Conservation (phyloP, 2,113 vertebrate genomes). For the Pagrus major region DNA sequence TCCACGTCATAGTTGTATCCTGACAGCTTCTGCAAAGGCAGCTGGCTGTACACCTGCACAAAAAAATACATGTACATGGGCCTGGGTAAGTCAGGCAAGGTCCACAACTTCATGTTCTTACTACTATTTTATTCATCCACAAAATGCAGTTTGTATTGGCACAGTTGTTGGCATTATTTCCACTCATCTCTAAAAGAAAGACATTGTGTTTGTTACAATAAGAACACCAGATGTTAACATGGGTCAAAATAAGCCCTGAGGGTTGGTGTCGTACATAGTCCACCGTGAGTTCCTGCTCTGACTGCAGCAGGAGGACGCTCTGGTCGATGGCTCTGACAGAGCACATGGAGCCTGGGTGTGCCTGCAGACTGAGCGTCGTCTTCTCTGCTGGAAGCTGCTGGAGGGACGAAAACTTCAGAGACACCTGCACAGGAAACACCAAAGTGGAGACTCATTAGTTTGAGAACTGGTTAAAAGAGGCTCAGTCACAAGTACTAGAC, state of each 20-base stretch:
- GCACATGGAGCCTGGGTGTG: conserved; percentile 87
- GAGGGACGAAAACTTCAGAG: conserved; percentile 83
- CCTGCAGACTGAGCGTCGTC: conserved; percentile 81
- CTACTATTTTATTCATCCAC: too few species aligned
- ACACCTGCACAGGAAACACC: conserved; percentile 81
- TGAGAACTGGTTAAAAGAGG: background rate
- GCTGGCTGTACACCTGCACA: conserved; percentile 81
- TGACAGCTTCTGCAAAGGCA: conserved; percentile 80
- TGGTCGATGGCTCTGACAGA: conserved; percentile 88
- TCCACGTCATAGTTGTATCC: conserved; percentile 73
- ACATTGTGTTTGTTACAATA: background rate
- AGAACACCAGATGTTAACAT: background rate
- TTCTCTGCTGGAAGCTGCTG: conserved; percentile 83
- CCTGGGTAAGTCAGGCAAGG: background rate
- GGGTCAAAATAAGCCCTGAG: background rate
- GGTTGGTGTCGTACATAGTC: conserved; percentile 66
- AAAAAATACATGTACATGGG: background rate
- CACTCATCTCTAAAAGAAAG: background rate
- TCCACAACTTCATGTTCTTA: background rate
- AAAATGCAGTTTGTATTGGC: too few species aligned
- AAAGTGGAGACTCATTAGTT: background rate
- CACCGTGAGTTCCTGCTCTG: conserved; percentile 75
- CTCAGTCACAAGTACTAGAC: background rate
- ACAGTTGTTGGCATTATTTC: too few species aligned
- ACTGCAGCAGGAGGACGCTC: conserved; percentile 85